Evolutionary conservation across 1,140 invertebrate species (phyloP), one percentile per base, ranked within the genome.

Genomic region (Drosophila tristis): DNA sequence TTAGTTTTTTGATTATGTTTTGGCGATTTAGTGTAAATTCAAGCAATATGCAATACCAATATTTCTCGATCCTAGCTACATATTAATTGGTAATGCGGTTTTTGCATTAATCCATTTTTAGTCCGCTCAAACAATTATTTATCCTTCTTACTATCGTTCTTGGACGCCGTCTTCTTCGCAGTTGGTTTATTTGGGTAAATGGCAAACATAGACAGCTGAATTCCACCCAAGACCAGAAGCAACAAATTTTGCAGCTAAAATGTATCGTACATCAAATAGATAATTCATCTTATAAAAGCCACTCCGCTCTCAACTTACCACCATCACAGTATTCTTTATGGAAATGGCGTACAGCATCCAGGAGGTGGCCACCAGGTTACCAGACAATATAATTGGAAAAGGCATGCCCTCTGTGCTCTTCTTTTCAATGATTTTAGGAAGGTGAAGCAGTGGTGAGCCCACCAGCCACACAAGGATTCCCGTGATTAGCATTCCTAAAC

Each of bases 291-390:
- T 8, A 1, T 25, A 8, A 13, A 39, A 39, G 4, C 35, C 11
- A 11, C 1, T 39, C 4, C 11, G 4, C 11, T 53, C 15, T 8
- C 48, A 29, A 94, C 95, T 94, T 93, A 97, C 96, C 76, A 97
- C 93, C 74, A 97, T 93, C 90, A 97, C 97, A 61, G 92, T 81
- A 90, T 98, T 96, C 50, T 94, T 93, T 60, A 97, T 94, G 49
- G 97, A 95, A 57, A 96, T 93, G 8, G 96, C 97, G 91, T 97
- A 97, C 0, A 97, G 78, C 47, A 96, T 92, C 97, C 97, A 98
- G 72, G 95, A 93, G 45, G 94, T 94, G 29, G 95, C 94, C 8
- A 97, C 96, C 8, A 97, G 71, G 31, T 96, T 94, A 70, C 95
- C 96, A 78, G 95, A 95, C 16, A 97, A 92, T 74, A 97, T 97